These are phyloP conservation scores for Drosophila rubida DNA, from an alignment of 2,888 invertebrate genomes.

Conservation along the genomic window DNA sequence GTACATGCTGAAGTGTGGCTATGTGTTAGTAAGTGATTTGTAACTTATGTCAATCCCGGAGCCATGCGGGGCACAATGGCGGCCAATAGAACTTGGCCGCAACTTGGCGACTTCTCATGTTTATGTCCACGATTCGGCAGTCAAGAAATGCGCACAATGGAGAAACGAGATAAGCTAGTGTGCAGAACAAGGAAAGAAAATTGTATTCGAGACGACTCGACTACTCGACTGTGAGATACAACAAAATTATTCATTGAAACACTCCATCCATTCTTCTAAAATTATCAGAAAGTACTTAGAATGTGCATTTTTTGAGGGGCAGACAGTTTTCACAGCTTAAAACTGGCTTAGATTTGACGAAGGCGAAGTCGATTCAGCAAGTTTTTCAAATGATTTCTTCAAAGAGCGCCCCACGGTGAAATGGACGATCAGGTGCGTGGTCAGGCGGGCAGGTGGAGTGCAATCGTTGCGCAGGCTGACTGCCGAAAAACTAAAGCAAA, in stretches of 20 bases:
- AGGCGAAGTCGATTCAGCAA: too few species aligned
- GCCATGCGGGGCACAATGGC: conserved; percentile 6
- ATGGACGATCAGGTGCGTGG: neutral
- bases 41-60: conserved; percentile 55
- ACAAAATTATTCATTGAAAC: too few species aligned
- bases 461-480: conserved; percentile 9
- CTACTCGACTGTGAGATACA: too few species aligned
- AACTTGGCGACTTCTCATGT: conserved; percentile 21
- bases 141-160: conserved; percentile 1
- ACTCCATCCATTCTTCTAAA: too few species aligned
- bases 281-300: too few species aligned
- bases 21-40: conserved; percentile 61
- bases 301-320: too few species aligned
- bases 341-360: too few species aligned
- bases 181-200: too few species aligned
- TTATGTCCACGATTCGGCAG: conserved; percentile 10
- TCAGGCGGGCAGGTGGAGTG: conserved; percentile 1
- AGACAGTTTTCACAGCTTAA: too few species aligned
- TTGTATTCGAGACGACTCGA: too few species aligned
- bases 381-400: conserved; percentile 15
- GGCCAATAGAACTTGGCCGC: conserved; percentile 1
- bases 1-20: conserved; percentile 24
- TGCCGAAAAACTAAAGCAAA: conserved; percentile 69
- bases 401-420: neutral
- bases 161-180: conserved; percentile 17